These are phyloP conservation scores for Scrobipalpa costella DNA, from an alignment of 2,888 invertebrate genomes.

Conservation along the genomic window DNA sequence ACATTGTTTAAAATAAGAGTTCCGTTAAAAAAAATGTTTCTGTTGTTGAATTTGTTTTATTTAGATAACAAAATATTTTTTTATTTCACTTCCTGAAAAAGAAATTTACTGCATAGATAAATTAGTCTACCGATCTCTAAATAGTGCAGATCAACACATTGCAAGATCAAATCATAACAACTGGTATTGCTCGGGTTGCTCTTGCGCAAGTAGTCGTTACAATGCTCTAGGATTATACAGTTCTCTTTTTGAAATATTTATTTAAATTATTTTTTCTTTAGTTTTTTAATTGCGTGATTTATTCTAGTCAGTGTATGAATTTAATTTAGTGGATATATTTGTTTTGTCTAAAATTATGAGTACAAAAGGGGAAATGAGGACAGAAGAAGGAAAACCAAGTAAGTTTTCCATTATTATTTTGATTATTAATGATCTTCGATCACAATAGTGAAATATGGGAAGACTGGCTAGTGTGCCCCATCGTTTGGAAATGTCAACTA, in stretches of 20 bases:
- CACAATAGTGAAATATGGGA: no score
- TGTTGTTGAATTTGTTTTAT: no score
- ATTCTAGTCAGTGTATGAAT: background rate
- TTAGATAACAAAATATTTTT: no score
- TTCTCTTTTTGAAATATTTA: background rate
- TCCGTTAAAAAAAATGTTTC: no score
- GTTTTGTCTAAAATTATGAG: background rate
- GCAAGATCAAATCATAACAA: conserved; percentile 5
- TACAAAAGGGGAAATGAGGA: background rate
- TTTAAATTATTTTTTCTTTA: background rate
- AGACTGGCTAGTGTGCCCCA: no score
- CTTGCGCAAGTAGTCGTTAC: background rate
- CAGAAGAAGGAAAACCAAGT: background rate
- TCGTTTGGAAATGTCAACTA: no score
- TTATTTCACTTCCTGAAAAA: no score
- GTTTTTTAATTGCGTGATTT: background rate
- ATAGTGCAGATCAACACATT: background rate
- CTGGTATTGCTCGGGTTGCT: background rate
- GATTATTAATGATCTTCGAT: background rate
- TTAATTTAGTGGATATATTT: background rate
- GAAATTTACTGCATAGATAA: no score
- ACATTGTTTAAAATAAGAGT: no score
- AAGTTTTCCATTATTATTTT: background rate
- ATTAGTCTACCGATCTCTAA: conserved; percentile 3
- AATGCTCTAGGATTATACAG: background rate